Base-by-base conservation (phyloP, 2,888 invertebrate genomes). In the Axea sp. region DNA sequence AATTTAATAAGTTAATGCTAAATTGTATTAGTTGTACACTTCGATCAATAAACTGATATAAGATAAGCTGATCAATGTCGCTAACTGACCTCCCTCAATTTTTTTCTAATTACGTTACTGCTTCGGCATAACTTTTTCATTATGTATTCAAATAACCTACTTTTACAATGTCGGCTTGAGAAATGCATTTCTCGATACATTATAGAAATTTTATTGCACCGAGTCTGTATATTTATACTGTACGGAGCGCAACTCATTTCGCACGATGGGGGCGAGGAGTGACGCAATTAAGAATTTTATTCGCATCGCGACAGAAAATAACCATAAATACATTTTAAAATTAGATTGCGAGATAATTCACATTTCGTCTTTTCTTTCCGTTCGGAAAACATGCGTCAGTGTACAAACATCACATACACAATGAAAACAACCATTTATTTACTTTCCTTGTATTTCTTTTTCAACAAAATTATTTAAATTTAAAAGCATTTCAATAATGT, bases 81-180 rank as follows among this genome's bases (percentile, higher is more conserved):
- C 26, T 9, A 14, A 62, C 62, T 62, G 62, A 62, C 62, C 62
- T 62, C 49, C 62, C 49, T 62, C 62, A 62, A 62, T 62, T 62
- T 39, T 55, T 51, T 62, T 41, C 30, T 45, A 62, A 62, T 49
- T 49, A 24, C 49, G 19, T 31, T 19, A 39, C 24, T 30, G 55
- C 55, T 31, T 55, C 41, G 9, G 41, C 30, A 41, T 22, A 64
- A 64, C 51, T 64, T 64, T 60, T 51, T 51, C 51, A 64, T 53
- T 53, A 64, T 43, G 37, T 43, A 64, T 64, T 41, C 64, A 51
- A 64, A 64, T 43, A 64, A 64, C 64, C 64, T 53, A 64, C 51
- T 64, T 64, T 64, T 53, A 35, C 51, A 64, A 43, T 64, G 43
- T 8, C 51, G 24, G 9, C 43, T 19, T 35, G 43, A 43, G 53